Conservation (phyloP, 2,888 invertebrate species). For the Laspeyria flexula region DNA sequence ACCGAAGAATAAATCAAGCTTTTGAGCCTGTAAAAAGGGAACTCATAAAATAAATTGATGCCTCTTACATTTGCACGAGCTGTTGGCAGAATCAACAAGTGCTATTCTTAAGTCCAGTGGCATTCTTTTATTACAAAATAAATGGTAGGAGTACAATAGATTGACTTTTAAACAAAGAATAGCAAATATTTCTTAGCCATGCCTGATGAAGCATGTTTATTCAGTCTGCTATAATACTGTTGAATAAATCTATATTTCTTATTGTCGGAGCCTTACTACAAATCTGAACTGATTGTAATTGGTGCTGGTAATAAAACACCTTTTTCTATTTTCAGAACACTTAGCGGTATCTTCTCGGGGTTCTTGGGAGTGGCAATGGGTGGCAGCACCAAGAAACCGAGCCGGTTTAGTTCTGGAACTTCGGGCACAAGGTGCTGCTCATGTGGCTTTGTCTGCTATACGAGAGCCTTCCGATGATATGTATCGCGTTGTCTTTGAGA, state of each 20-base stretch:
- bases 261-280: too few relatives aligned
- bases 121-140: background rate
- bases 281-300: too few relatives aligned
- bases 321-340: conserved; percentile 80
- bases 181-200: background rate
- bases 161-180: background rate
- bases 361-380: conserved; percentile 88
- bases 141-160: background rate
- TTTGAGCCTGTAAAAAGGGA: background rate
- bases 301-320: too few relatives aligned
- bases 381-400: conserved; percentile 87
- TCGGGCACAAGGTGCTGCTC: conserved; percentile 84
- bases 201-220: too few relatives aligned
- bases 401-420: conserved; percentile 88
- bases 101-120: background rate
- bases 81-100: background rate
- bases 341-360: conserved; percentile 87
- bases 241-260: too few relatives aligned
- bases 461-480: conserved; percentile 86
- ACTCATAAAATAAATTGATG: background rate
- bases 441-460: conserved; percentile 85
- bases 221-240: too few relatives aligned
- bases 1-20: background rate
- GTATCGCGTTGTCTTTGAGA: conserved; percentile 88
- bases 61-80: background rate